Base-by-base conservation (phyloP, 2,888 invertebrate genomes). In the Laothoe populi region DNA sequence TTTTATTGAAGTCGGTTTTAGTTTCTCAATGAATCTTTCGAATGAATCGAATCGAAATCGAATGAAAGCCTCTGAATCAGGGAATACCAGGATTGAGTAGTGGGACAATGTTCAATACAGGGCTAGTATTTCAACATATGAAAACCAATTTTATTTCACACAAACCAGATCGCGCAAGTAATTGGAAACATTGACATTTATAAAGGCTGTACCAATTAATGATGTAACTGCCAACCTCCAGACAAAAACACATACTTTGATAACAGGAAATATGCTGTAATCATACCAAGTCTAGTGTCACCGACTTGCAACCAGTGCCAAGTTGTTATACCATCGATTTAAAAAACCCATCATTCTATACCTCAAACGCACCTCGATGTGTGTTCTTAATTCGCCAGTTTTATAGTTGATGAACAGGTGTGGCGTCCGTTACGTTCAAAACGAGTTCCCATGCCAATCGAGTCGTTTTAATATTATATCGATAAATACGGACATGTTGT, bases 351-450 rank as follows among this genome's bases (percentile, higher is more conserved):
- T 8, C 19, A 49, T 46, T 40, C 11, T 19, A 19, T 19, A 8
- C 19, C 19, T 42, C 21, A 7, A 26, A 61, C 26, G 13, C 42
- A 21, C 31, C 42, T 31, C 16, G 21, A 16, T 48, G 35, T 42
- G 26, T 21, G 59, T 65, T 60, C 58, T 42, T 13, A 66, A 71
- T 70, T 73, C 23, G 59, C 23, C 74, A 71, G 72, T 68, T 70
- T 74, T 78, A 76, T 65, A 65, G 67, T 72, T 64, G 71, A 69
- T 40, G 65, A 75, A 79, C 85, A 86, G 84, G 85, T 86, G 84
- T 69, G 40, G 72, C 66, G 72, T 70, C 84, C 86, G 84, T 84
- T 86, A 85, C 74, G 67, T 66, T 24, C 31, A 44, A 35, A 62
- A 58, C 48, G 58, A 62, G 62, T 62, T 58, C 69, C 67, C 72